phyloP scores from a whole-genome alignment of 2,797 vertebrate genomes.

The Poecilia velifera region DNA sequence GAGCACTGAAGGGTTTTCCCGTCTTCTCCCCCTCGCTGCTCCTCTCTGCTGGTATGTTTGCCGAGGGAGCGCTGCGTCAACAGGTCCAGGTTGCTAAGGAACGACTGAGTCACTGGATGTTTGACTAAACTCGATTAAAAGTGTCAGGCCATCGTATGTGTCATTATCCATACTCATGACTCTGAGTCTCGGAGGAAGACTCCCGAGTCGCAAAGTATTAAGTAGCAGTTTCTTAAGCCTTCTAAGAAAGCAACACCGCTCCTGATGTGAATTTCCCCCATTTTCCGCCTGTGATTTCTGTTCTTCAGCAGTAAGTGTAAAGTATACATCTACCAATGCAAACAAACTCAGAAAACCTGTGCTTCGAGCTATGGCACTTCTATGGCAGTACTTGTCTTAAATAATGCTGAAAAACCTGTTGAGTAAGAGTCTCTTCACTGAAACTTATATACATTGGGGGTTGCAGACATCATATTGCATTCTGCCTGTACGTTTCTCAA shows the following conservation, averaged over 20 bases:
- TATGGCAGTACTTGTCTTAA: not conserved
- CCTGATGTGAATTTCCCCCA: not conserved
- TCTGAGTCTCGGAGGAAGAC: not conserved
- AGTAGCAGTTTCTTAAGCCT: not conserved
- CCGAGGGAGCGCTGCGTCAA: slow-evolving; percentile 29
- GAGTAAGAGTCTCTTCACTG: not conserved
- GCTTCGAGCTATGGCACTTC: not conserved
- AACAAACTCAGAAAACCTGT: not conserved
- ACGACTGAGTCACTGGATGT: slow-evolving; percentile 72
- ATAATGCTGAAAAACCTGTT: not conserved
- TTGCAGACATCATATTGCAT: not conserved
- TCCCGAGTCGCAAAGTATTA: not conserved
- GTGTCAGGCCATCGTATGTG: slow-evolving; percentile 20
- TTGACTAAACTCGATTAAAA: slow-evolving; percentile 43
- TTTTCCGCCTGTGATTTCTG: not conserved
- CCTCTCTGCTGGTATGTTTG: slow-evolving; percentile 50
- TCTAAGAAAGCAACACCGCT: not conserved
- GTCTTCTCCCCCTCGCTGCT: slow-evolving; percentile 10
- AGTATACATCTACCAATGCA: not conserved
- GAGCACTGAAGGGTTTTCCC: slow-evolving; percentile 35
- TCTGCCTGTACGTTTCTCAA: not conserved
- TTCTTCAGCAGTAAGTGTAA: not conserved
- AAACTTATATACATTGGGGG: not conserved
- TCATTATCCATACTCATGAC: slow-evolving; percentile 9
- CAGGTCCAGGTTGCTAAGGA: slow-evolving; percentile 72